Percentiles rank a stretch among this genome's conserved stretches.
phyloP scores from a whole-genome alignment of 2,113 vertebrate species.

The Corvus cornix region DNA sequence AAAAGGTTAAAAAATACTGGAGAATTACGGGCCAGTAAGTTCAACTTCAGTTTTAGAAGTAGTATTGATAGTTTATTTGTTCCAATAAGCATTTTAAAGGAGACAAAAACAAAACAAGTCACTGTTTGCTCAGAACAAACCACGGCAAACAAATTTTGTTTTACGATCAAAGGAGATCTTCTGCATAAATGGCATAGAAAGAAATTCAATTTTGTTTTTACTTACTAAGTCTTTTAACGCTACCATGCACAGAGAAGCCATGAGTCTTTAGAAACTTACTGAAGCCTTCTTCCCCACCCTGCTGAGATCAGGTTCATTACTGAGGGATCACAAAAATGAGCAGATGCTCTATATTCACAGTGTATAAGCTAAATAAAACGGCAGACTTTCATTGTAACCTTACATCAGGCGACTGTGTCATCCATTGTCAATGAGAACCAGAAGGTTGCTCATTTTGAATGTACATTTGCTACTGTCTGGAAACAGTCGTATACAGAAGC shows the following conservation, averaged over 20 bases:
- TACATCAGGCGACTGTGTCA: not conserved
- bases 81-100: constrained; percentile 15
- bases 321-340: not conserved
- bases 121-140: not conserved
- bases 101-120: not conserved
- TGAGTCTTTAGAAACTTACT: not conserved
- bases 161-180: not conserved
- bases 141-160: not conserved
- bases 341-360: not conserved
- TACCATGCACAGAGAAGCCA: not conserved
- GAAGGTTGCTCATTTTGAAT: not conserved
- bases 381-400: not conserved
- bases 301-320: not conserved
- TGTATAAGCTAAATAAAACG: not conserved
- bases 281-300: not conserved
- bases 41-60: constrained; percentile 2
- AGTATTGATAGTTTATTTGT: constrained; percentile 22
- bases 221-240: not conserved
- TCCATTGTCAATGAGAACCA: not conserved
- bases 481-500: not conserved
- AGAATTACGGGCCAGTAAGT: not conserved
- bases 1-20: not conserved
- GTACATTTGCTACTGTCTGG: not conserved
- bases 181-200: not conserved
- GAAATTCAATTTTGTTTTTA: not conserved